Base-by-base conservation (phyloP, 2,888 invertebrate genomes). In the Phymatocera aterrima region DNA sequence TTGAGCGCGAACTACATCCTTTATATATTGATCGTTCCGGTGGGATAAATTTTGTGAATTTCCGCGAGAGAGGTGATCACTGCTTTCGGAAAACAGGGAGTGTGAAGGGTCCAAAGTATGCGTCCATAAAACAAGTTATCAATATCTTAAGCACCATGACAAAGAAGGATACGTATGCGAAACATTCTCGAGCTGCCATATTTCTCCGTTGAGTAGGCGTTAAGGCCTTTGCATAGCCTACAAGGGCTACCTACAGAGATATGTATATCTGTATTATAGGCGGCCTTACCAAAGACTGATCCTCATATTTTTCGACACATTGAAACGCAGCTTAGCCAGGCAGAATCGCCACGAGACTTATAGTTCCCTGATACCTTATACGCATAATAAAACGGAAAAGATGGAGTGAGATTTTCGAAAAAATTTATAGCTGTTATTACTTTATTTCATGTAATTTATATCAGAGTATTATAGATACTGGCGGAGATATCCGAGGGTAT, bases 81-180 rank as follows among this genome's bases (percentile, higher is more conserved):
- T 68, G 37, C 34, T 68, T 68, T 43, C n/a, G 68, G 46, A 46
- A 68, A 68, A 46, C 68, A 64, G 21, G 68, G 34, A 34, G 31
- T 34, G 6, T 21, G 72, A 43, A 75, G 57, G 75, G 40, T 75
- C 57, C 43, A 51, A 75, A 57, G 57, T 48, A 57, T 60, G 28
- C 21, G 60, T 34, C 43, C 57, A 34, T 57, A 75, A 43, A 72
- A 75, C 31, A 57, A n/a, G 21, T 37, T 60, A 75, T 75, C 54
- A 43, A 75, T 75, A 75, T 57, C 75, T 75, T 75, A 75, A 75
- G 75, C 75, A 75, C 57, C 57, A 5, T 75, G 75, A 75, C 60
- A 75, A 75, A 57, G 75, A 54, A 43, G 75, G 40, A 54, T 60
- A 75, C 43, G 72, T 72, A 72, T 54, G 31, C 31, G 75, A 75